phyloP scores from a whole-genome alignment of 2,888 invertebrate species.

The Rhimphoctona megacephalus region DNA sequence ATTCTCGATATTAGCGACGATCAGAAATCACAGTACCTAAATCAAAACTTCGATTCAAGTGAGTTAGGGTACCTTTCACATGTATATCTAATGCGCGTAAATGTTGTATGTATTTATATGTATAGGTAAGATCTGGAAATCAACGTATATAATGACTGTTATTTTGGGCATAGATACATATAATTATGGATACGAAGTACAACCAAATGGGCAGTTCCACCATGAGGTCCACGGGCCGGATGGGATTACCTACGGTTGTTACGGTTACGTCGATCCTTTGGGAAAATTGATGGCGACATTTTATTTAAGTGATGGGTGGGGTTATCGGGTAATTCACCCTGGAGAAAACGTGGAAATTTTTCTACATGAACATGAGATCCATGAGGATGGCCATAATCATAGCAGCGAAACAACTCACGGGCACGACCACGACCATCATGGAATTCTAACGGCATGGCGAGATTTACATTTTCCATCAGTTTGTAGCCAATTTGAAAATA shows the following conservation, averaged over 20 bases:
- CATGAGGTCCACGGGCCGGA: constrained; percentile 92
- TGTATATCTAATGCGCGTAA: neutral
- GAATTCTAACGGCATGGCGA: constrained; percentile 88
- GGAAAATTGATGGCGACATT: constrained; percentile 89
- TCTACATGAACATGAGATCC: constrained; percentile 85
- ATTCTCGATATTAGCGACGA: constrained; percentile 90
- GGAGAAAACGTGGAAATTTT: constrained; percentile 89
- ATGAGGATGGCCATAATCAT: constrained; percentile 72
- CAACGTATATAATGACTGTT: constrained; percentile 5
- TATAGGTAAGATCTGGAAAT: neutral
- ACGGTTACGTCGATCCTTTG: constrained; percentile 91
- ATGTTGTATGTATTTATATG: neutral
- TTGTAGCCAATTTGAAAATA: constrained; percentile 86
- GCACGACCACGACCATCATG: constrained; percentile 84
- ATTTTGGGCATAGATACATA: constrained; percentile 87
- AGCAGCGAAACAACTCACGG: constrained; percentile 68
- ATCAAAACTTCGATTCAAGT: constrained; percentile 92
- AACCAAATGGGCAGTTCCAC: constrained; percentile 90
- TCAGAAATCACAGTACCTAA: constrained; percentile 91
- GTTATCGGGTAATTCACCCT: constrained; percentile 91
- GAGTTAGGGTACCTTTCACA: constrained; percentile 82
- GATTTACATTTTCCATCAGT: constrained; percentile 91
- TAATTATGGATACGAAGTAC: constrained; percentile 92
- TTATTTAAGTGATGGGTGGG: constrained; percentile 92
- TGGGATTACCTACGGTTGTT: constrained; percentile 92